Base-by-base conservation (phyloP, 2,113 vertebrate genomes). In the Urocolius indicus region DNA sequence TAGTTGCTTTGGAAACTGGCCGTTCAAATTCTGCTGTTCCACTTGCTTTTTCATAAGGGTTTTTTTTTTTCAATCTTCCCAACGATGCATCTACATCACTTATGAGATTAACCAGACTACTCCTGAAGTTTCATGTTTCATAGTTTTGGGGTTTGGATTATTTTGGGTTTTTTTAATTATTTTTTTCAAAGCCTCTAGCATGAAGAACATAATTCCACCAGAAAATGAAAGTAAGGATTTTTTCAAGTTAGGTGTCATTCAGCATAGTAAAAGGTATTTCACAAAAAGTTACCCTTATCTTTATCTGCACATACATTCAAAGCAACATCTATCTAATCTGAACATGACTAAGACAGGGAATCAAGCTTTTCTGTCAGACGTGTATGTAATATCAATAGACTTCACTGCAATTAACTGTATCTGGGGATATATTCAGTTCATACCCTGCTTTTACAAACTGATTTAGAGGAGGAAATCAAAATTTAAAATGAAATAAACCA, bases 401-500 rank as follows among this genome's bases (percentile, higher is more conserved):
- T 74, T 92, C 29, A 84, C 24, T 34, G 38, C 59, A 92, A 88
- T 74, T 80, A 73, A 49, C 26, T 67, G 94, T 84, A 66, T 94
- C 55, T 27, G 11, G 27, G 59, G 48, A 32, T 87, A 95, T 26
- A 67, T 55, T 85, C 16, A 82, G 77, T 82, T 91, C 38, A 80
- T 46, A 16, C 0, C 22, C n/a, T 1, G 7, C 48, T 95, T 92
- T 58, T 67, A 48, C 41, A 90, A 67, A 32, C 34, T 51, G 59
- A 80, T 66, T 74, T 51, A 89, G 29, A 76, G 49, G 23, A 69
- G 16, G 24, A 69, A 52, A 58, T 91, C 41, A 74, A 69, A 87
- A 93, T 71, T 89, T 32, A 67, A 85, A 90, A 32, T 71, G 43
- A 94, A 94, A 95, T 3, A 27, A 94, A 74, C 78, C 54, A 58